Evolutionary conservation across 2,797 vertebrate species (phyloP), one percentile per base, ranked within the genome.

Genomic region (Sebastes variabilis): DNA sequence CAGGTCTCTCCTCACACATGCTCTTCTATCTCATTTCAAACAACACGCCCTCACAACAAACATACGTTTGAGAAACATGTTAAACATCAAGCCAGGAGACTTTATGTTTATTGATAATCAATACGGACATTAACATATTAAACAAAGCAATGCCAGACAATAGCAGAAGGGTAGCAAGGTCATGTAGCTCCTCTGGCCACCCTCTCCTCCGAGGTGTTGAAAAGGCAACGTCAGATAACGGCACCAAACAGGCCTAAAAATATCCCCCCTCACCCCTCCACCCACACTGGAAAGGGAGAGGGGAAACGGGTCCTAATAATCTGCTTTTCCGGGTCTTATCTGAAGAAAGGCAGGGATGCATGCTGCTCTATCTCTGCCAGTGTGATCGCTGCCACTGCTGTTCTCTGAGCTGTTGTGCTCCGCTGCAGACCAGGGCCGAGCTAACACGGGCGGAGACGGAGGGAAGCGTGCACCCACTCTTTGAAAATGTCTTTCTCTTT

Each of bases 321-420:
- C 96, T 96, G 96, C 96, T 95, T 95, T 96, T 91, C 94, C 95
- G 94, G 96, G 93, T 93, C 96, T 97, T 98, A 98, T 98, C 98
- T 85, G 90, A 67, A 96, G 95, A 93, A 95, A 96, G 95, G 94
- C 95, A 90, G 96, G 94, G 96, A 94, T 95, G 72, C 91, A 92
- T 92, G 95, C 90, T 88, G 93, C 92, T 81, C 96, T 97, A 97
- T 98, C 97, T 93, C 85, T 90, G 77, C 84, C 83, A 78, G 90
- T 80, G 93, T 87, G 94, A 93, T 91, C 91, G 66, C 79, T 86
- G 89, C 92, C 89, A 80, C 79, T 83, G 88, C 88, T 91, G 87
- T 91, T 87, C 91, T 93, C 86, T 49, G 84, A 92, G 86, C 88
- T 87, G 84, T 84, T 77, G 87, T 88, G 80, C 80, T 84, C 75